These are phyloP conservation scores for Fissipunctia ypsillon DNA, from an alignment of 2,888 invertebrate genomes.

Conservation along the genomic window DNA sequence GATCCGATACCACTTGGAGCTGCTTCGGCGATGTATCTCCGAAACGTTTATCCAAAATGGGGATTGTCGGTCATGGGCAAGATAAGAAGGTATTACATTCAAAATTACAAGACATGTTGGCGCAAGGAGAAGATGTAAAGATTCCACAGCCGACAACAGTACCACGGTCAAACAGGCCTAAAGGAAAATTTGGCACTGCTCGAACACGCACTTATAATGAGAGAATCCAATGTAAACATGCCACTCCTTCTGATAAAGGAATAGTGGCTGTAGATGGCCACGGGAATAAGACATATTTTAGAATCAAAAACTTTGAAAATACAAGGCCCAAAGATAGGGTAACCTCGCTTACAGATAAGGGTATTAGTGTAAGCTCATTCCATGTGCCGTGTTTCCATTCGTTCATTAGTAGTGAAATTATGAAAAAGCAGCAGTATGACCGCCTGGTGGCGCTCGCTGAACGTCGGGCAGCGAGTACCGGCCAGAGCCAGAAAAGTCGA, in stretches of 20 bases:
- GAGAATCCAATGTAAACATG: conserved; percentile 78
- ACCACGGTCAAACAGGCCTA: conserved; percentile 63
- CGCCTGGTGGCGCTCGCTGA: conserved; percentile 60
- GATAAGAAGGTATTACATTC: conserved; percentile 80
- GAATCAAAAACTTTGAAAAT: conserved; percentile 72
- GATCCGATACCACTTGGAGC: conserved; percentile 80
- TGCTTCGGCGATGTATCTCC: conserved; percentile 84
- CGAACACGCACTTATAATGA: conserved; percentile 59
- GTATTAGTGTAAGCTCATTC: conserved; percentile 84
- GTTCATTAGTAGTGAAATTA: conserved; percentile 79
- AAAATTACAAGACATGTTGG: conserved; percentile 77
- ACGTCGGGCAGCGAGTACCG: background rate
- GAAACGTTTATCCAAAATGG: conserved; percentile 79
- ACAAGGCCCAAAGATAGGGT: conserved; percentile 77
- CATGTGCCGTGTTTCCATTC: conserved; percentile 86
- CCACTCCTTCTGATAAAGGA: conserved; percentile 81
- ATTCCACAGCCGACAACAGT: conserved; percentile 76
- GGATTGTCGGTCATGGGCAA: conserved; percentile 85
- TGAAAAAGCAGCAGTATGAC: conserved; percentile 77
- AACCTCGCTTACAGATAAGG: conserved; percentile 72
- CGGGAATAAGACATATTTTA: conserved; percentile 83
- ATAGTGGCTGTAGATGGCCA: conserved; percentile 77
- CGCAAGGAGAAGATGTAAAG: conserved; percentile 78
- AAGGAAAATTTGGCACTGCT: conserved; percentile 27
- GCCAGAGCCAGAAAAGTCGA: no score